A percentile compares a stretch with the other conserved stretches of the same genome.
phyloP scores from a whole-genome alignment of 2,888 invertebrate genomes.

The Willowsia nigromaculata region DNA sequence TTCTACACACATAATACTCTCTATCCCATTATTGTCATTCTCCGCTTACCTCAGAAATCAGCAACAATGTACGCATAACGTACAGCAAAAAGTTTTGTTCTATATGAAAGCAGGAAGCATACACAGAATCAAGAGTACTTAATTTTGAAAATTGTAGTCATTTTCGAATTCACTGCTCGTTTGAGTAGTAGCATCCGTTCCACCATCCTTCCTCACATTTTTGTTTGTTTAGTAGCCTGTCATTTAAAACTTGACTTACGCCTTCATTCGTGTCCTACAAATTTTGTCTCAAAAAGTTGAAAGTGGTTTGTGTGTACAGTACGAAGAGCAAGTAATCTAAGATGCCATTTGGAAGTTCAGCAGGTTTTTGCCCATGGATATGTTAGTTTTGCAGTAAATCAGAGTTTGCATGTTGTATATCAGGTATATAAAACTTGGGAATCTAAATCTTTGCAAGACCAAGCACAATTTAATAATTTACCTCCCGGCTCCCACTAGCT shows the following conservation, averaged over 20 bases:
- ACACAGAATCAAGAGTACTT: slow-evolving; percentile 22
- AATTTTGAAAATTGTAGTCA: slow-evolving; percentile 53
- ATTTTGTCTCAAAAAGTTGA: background rate
- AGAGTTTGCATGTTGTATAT: background rate
- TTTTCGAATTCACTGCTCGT: slow-evolving; percentile 43
- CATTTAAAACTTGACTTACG: slow-evolving; percentile 18
- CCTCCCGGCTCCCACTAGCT: slow-evolving; percentile 31
- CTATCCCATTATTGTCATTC: slow-evolving; percentile 15
- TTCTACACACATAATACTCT: slow-evolving; percentile 3
- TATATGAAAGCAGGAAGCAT: slow-evolving; percentile 32
- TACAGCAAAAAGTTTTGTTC: too few species aligned
- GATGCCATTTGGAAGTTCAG: background rate
- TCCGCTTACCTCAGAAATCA: background rate
- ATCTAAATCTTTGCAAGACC: background rate
- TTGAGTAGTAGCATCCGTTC: slow-evolving; percentile 33
- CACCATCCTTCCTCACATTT: background rate
- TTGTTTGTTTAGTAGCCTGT: slow-evolving; percentile 20
- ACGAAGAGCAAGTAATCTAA: too few species aligned
- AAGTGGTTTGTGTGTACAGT: background rate
- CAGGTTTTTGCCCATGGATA: background rate
- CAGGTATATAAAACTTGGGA: background rate
- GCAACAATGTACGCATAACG: background rate
- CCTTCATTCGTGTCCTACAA: slow-evolving; percentile 1
- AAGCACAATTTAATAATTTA: slow-evolving; percentile 35
- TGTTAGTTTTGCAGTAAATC: slow-evolving; percentile 16